Base-by-base conservation (phyloP, 2,888 invertebrate species). In the Tortricodes alternella region DNA sequence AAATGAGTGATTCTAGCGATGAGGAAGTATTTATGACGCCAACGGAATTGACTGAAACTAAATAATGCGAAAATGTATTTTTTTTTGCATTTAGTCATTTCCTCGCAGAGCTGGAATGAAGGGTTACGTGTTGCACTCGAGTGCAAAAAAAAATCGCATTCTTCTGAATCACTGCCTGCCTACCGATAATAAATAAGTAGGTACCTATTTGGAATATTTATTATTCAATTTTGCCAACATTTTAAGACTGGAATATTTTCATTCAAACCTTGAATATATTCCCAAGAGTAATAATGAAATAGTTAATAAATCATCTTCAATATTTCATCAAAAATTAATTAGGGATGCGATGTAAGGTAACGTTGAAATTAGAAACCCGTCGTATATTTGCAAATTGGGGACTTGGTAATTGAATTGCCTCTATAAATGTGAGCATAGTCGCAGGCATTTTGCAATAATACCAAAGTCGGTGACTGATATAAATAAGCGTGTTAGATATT, bases 381-480 rank as follows among this genome's bases (percentile, higher is more conserved):
- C 34, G 34, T 35, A 48, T 48, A 35, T 49, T 49, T 43, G 48
- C 41, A 55, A 60, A 57, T 52, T 57, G 18, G 49, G 48, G 43
- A 49, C 39, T 29, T 21, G 16, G 57, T 60, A 60, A 60, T 58
- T 53, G 50, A 60, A 58, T 60, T 53, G 34, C 44, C 49, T 46
- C 35, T 21, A 16, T 49, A 34, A 53, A 41, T 53, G 39, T 24
- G 34, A 6, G 32, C 19, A 7, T 27, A 6, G 3, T 19, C 21
- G 11, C 11, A 13, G 29, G 16, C 15, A 29, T 16, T 29, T 18
- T 18, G 44, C n/a, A 44, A 16, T 29, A 18, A 19, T 44, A 44
- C 44, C 29, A 18, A 27, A 18, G 11, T 6, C n/a, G 16, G 41
- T 24, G 5, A 2, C 34, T 34, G n/a, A 34, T 15, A 18, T 27